Base-by-base conservation (phyloP, 2,113 vertebrate species). In the Alaudala cheleensis region DNA sequence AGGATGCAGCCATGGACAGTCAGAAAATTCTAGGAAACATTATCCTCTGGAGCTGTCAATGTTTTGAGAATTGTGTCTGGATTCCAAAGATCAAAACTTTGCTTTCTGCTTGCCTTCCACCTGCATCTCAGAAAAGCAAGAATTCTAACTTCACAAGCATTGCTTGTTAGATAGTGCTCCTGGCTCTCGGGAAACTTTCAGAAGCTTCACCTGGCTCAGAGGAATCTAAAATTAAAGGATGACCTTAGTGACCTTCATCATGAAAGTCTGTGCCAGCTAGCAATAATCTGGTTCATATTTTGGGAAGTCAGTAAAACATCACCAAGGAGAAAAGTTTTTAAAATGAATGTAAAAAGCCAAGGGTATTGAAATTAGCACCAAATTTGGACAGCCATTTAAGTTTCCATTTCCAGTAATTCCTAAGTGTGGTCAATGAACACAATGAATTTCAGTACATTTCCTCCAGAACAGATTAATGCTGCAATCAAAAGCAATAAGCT, bases 401-500 rank as follows among this genome's bases (percentile, higher is more conserved):
- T 82, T 92, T 86, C 66, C 70, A 64, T 88, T 90, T 93, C 64
- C 44, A 77, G 54, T 88, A 71, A 90, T 90, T 93, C 76, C 31
- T 60, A 76, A 88, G 31, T 49, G 85, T 77, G 58, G 39, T 83
- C 81, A 90, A 86, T 25, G 92, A 93, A 94, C 40, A 51, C 7
- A 22, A 90, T 89, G 66, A 93, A 86, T 88, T 90, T 96, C 71
- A 83, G 81, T 83, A 65, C 79, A 51, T 90, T 93, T 94, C 71
- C 47, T 86, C 67, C 92, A 78, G 87, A 92, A 74, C 24, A 90
- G 66, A 93, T 85, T 82, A 88, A 96, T 91, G 54, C 79, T 70
- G 50, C 84, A 90, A 88, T 72, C 78, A 95, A 90, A 95, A 66
- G 90, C 87, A 95, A 90, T 90, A 94, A 93, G 67, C 58, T 92